A percentile compares a stretch with the other conserved stretches of the same genome.
Evolutionary conservation across 2,888 invertebrate species (phyloP).

Genomic region (Cerastis rubricosa): DNA sequence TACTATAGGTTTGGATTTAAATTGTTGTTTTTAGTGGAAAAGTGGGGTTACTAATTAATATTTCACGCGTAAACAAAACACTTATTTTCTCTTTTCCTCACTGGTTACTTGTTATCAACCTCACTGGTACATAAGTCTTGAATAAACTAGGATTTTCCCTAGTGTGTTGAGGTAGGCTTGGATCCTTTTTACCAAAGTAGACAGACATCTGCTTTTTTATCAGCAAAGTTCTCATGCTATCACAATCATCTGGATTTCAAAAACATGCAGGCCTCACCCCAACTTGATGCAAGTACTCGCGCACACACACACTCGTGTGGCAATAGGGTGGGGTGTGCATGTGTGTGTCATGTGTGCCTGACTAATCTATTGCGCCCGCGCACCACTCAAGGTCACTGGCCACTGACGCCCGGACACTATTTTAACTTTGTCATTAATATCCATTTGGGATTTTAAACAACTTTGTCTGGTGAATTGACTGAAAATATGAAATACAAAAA

Average conservation of each 20-base stretch:
- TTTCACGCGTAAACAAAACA: slow-evolving; percentile 12
- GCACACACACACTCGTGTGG: slow-evolving; percentile 63
- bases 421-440: slow-evolving; percentile 79
- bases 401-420: slow-evolving; percentile 82
- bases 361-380: slow-evolving; percentile 85
- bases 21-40: slow-evolving; percentile 23
- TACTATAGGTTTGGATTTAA: slow-evolving; percentile 34
- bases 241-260: slow-evolving; percentile 57
- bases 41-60: slow-evolving; percentile 34
- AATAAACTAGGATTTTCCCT: too few relatives aligned
- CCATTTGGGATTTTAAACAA: slow-evolving; percentile 65
- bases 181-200: slow-evolving; percentile 18
- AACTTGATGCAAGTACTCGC: slow-evolving; percentile 51
- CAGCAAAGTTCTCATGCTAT: slow-evolving; percentile 54
- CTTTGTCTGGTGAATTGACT: neutral
- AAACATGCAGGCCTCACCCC: slow-evolving; percentile 68
- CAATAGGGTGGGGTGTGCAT: slow-evolving; percentile 60
- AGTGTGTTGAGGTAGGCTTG: slow-evolving; percentile 52
- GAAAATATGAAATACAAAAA: neutral
- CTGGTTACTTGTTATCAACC: too few relatives aligned
- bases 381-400: slow-evolving; percentile 86
- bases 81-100: neutral
- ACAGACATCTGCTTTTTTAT: slow-evolving; percentile 43
- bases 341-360: slow-evolving; percentile 73
- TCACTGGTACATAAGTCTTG: too few relatives aligned